phyloP scores from a whole-genome alignment of 2,797 vertebrate species.

The Echeneis naucrates region DNA sequence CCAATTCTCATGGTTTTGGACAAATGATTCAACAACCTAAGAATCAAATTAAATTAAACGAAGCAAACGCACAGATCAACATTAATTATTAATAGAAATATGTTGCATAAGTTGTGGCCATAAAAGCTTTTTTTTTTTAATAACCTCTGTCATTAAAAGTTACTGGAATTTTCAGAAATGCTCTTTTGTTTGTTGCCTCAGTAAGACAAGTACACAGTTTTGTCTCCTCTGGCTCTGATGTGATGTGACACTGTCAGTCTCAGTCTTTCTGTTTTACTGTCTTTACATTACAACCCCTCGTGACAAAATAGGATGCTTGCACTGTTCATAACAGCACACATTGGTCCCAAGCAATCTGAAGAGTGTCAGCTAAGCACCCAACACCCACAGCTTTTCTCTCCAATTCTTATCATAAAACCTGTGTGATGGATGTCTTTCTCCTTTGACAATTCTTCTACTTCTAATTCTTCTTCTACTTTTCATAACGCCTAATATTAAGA shows the following conservation, averaged over 20 bases:
- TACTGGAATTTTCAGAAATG: background rate
- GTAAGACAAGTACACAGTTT: background rate
- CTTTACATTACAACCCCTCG: background rate
- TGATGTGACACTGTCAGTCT: background rate
- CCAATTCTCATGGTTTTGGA: too few relatives aligned
- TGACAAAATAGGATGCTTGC: conserved; percentile 2
- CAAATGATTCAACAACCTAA: background rate
- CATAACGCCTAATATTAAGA: background rate
- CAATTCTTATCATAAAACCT: conserved; percentile 23
- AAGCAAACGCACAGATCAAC: too few relatives aligned
- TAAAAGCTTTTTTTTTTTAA: conserved; percentile 5
- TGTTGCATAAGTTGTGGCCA: conserved; percentile 1
- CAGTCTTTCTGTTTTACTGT: conserved; percentile 5
- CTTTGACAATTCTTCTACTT: background rate
- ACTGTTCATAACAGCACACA: conserved; percentile 18
- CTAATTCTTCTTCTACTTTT: too few relatives aligned
- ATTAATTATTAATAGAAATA: background rate
- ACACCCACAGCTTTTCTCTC: conserved; percentile 30
- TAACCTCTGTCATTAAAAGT: background rate
- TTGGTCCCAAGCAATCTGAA: conserved; percentile 32
- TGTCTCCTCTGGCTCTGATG: background rate
- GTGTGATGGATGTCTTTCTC: background rate
- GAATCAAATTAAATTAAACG: too few relatives aligned
- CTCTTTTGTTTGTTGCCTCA: background rate
- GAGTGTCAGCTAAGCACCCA: conserved; percentile 21